Percentiles rank a stretch among this genome's conserved stretches.
Conservation (phyloP, 2,888 invertebrate genomes). For the Perizoma flavofasciatum region DNA sequence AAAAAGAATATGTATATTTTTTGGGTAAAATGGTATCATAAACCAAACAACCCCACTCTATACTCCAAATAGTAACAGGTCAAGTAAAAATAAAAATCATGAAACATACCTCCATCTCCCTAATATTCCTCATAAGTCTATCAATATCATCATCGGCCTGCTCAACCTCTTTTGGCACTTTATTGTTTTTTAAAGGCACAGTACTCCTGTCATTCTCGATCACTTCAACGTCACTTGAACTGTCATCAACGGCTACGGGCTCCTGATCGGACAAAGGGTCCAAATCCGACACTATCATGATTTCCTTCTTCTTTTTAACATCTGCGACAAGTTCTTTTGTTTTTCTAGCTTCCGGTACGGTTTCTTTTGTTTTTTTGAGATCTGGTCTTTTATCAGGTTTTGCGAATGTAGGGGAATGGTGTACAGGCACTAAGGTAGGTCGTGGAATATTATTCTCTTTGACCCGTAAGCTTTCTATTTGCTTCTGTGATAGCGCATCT, state of each 20-base stretch:
- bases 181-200: slow-evolving; percentile 67
- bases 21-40: too few relatives aligned
- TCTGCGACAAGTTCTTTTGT: slow-evolving; percentile 40
- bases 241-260: slow-evolving; percentile 70
- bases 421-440: slow-evolving; percentile 67
- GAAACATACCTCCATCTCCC: slow-evolving; percentile 71
- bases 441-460: slow-evolving; percentile 72
- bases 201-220: slow-evolving; percentile 67
- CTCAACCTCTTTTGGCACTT: slow-evolving; percentile 51
- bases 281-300: slow-evolving; percentile 69
- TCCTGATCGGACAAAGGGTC: slow-evolving; percentile 70
- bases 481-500: slow-evolving; percentile 65
- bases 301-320: slow-evolving; percentile 72
- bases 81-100: not conserved
- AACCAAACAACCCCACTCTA: too few relatives aligned
- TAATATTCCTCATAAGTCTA: slow-evolving; percentile 67
- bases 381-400: slow-evolving; percentile 72
- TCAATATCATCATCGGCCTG: slow-evolving; percentile 64
- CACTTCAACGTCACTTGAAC: slow-evolving; percentile 79
- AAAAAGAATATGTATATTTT: too few relatives aligned
- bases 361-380: not conserved
- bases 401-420: slow-evolving; percentile 73
- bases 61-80: too few relatives aligned
- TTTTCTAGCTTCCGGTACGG: slow-evolving; percentile 12
- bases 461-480: slow-evolving; percentile 66